Conservation (phyloP, 2,113 vertebrate genomes). For the Melozone crissalis region DNA sequence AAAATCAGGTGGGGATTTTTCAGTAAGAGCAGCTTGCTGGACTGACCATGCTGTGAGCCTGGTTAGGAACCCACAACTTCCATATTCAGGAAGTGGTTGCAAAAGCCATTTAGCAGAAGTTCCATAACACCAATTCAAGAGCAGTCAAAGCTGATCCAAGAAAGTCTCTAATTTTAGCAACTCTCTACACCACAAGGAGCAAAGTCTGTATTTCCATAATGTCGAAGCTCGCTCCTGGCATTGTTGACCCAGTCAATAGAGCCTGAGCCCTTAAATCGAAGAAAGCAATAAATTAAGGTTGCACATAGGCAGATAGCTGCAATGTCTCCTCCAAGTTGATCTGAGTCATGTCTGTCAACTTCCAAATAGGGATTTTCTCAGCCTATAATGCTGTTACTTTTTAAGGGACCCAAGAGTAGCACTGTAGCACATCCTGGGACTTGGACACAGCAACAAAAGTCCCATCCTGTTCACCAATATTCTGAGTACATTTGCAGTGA, state of each 20-base stretch:
- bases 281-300: neutral
- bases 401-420: neutral
- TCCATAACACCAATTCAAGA: neutral
- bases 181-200: neutral
- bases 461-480: neutral
- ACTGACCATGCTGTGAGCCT: rapidly evolving
- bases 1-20: neutral
- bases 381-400: neutral
- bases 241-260: neutral
- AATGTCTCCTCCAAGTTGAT: neutral
- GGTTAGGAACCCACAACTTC: neutral
- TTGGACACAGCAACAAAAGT: neutral
- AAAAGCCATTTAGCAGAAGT: neutral
- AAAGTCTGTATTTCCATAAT: neutral
- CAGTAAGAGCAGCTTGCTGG: neutral
- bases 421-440: neutral
- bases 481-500: neutral
- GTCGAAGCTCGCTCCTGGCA: neutral
- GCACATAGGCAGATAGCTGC: neutral
- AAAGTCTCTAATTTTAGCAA: neutral
- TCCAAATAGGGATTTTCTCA: neutral
- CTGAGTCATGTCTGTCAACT: neutral
- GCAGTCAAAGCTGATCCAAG: neutral
- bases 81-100: neutral
- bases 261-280: neutral